These are phyloP conservation scores for Stichopus chloronotus DNA, from an alignment of 35 echinoderm and acorn worm genomes.

Conservation along the genomic window DNA sequence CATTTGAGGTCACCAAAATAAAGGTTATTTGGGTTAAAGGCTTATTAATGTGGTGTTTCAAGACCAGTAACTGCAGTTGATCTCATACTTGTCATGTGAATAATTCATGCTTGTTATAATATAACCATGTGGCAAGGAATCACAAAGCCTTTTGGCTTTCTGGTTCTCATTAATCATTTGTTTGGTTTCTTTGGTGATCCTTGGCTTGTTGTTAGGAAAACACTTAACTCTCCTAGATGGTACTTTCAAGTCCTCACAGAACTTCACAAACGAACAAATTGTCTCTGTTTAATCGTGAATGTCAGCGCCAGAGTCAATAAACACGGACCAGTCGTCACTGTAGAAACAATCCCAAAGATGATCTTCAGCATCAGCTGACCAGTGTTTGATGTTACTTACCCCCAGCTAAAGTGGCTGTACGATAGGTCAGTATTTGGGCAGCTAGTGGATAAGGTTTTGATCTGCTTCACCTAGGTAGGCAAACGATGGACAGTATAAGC, in stretches of 20 bases:
- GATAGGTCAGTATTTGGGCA: constrained; percentile 7
- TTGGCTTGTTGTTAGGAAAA: constrained; percentile 68
- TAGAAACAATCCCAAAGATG: constrained; percentile 53
- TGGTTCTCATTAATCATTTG: constrained; percentile 49
- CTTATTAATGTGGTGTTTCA: no score
- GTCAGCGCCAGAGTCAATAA: constrained; percentile 40
- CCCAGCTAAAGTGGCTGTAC: constrained; percentile 7
- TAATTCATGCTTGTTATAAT: no score
- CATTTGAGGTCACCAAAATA: no score
- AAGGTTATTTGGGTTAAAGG: no score
- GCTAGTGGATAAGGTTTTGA: constrained; percentile 30
- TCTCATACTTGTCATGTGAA: no score
- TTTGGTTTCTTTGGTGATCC: constrained; percentile 67
- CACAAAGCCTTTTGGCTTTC: no score
- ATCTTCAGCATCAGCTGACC: constrained; percentile 26
- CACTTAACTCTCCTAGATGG: constrained; percentile 37
- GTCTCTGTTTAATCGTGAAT: constrained; percentile 60
- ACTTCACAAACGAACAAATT: constrained; percentile 58
- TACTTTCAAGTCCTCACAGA: constrained; percentile 63
- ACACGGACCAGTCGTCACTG: constrained; percentile 61
- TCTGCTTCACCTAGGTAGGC: constrained; percentile 50
- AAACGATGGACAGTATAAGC: constrained; percentile 11
- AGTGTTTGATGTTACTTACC: constrained; percentile 4
- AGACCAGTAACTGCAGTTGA: no score
- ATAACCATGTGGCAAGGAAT: no score